These are phyloP conservation scores for Campylomormyrus tamandua DNA, from an alignment of 2,113 vertebrate species.

Conservation along the genomic window DNA sequence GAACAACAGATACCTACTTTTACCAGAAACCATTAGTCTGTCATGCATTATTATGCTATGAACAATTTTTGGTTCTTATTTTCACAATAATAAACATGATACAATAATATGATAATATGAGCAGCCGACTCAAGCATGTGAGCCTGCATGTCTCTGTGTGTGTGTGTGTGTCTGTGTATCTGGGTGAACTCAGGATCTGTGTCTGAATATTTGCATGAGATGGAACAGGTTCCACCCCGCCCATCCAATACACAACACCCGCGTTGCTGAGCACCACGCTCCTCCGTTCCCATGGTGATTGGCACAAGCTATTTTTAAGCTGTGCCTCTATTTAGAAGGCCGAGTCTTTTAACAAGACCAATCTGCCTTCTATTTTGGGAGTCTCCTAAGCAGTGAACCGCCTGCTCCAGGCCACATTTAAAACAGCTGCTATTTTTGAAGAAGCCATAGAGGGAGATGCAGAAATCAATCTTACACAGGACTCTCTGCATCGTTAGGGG, in stretches of 20 bases:
- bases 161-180: background rate
- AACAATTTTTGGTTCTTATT: background rate
- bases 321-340: constrained; percentile 61
- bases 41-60: background rate
- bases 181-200: background rate
- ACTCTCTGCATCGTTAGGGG: background rate
- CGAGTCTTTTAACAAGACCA: constrained; percentile 57
- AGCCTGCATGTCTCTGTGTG: background rate
- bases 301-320: constrained; percentile 48
- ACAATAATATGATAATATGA: background rate
- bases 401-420: constrained; percentile 53
- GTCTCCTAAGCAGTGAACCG: constrained; percentile 35
- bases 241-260: background rate
- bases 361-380: constrained; percentile 52
- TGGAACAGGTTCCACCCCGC: background rate
- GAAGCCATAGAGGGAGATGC: constrained; percentile 20
- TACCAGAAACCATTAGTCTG: background rate
- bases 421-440: constrained; percentile 48
- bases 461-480: constrained; percentile 7
- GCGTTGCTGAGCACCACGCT: constrained; percentile 28
- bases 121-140: background rate
- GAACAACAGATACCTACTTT: background rate
- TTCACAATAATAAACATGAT: background rate
- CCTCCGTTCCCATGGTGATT: constrained; percentile 59
- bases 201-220: background rate